Percentiles rank a stretch among this genome's conserved stretches.
Evolutionary conservation across 2,113 vertebrate species (phyloP).

Genomic region (Ariopsis seemanni): DNA sequence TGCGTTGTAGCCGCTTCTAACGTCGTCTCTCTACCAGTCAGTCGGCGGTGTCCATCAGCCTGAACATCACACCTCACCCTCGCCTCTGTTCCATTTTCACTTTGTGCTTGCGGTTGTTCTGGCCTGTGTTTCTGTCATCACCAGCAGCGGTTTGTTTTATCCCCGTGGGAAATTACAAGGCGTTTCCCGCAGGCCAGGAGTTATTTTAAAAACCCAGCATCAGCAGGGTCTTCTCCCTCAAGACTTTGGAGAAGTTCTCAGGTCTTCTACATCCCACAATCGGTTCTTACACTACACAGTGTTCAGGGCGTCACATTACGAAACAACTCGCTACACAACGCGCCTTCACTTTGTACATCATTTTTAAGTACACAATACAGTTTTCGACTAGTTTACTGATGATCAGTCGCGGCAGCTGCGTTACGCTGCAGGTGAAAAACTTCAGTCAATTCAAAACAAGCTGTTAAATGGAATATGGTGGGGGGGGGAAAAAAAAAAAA

Average conservation of each 20-base stretch:
- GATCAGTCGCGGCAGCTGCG: neutral
- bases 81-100: conserved; percentile 25
- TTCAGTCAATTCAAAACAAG: neutral
- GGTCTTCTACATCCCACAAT: neutral
- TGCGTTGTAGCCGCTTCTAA: neutral
- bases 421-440: neutral
- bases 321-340: neutral
- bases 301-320: neutral
- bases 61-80: neutral
- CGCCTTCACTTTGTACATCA: neutral
- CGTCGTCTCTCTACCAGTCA: neutral
- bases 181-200: conserved; percentile 46
- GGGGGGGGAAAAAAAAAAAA: neutral
- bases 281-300: neutral
- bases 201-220: conserved; percentile 58
- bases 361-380: too few relatives aligned
- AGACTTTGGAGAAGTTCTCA: conserved; percentile 23
- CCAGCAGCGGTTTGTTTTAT: conserved; percentile 60
- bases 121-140: conserved; percentile 58
- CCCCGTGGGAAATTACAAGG: conserved; percentile 66
- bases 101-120: conserved; percentile 24
- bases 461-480: neutral
- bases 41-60: neutral
- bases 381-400: too few relatives aligned
- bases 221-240: conserved; percentile 54